phyloP scores from a whole-genome alignment of 2,113 vertebrate species.

The Acrocephalus arundinaceus region DNA sequence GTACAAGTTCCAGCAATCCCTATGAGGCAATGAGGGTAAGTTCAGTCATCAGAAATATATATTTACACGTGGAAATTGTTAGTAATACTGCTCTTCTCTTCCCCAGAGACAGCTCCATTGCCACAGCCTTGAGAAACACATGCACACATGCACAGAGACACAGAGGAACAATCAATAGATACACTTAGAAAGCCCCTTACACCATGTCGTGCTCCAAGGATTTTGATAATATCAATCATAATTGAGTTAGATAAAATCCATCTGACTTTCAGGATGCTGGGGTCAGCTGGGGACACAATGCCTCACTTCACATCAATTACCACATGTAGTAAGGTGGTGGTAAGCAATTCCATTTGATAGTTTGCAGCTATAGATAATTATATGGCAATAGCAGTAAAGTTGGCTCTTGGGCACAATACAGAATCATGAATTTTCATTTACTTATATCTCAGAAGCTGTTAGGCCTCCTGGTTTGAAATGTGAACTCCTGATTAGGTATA shows the following conservation, averaged over 20 bases:
- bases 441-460: slow-evolving; percentile 65
- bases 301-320: slow-evolving; percentile 94
- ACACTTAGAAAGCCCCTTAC: slow-evolving; percentile 81
- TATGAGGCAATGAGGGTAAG: not conserved
- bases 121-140: not conserved
- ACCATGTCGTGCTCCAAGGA: slow-evolving; percentile 72
- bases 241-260: slow-evolving; percentile 91
- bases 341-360: slow-evolving; percentile 79
- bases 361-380: slow-evolving; percentile 88
- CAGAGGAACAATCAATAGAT: slow-evolving; percentile 81
- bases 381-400: slow-evolving; percentile 70
- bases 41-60: slow-evolving; percentile 27
- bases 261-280: slow-evolving; percentile 82
- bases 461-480: slow-evolving; percentile 45
- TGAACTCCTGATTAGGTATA: slow-evolving; percentile 28
- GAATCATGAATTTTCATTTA: slow-evolving; percentile 75
- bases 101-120: slow-evolving; percentile 16
- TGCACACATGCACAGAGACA: not conserved
- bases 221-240: slow-evolving; percentile 98
- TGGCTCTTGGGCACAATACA: slow-evolving; percentile 74
- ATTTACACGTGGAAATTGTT: slow-evolving; percentile 29
- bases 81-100: not conserved
- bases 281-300: slow-evolving; percentile 80
- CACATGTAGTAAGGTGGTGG: slow-evolving; percentile 83
- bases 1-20: not conserved